phyloP scores from a whole-genome alignment of 1,140 invertebrate genomes.

The Philotrypesis tridentata region DNA sequence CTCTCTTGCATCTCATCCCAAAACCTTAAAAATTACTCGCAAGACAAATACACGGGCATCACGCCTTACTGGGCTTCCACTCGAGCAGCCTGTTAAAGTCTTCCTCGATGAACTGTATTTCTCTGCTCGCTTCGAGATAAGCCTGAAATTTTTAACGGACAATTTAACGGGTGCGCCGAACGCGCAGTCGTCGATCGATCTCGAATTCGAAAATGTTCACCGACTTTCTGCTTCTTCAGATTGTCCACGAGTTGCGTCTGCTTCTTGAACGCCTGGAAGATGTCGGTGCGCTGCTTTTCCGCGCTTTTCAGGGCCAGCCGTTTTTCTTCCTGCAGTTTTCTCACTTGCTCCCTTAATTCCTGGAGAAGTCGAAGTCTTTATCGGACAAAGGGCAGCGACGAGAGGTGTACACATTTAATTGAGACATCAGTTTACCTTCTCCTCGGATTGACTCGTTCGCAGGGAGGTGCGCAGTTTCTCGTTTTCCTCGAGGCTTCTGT shows the following conservation, averaged over 20 bases:
- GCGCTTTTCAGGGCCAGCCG: conserved; percentile 65
- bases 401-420: conserved; percentile 1
- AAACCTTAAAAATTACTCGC: background rate
- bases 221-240: conserved; percentile 75
- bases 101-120: conserved; percentile 67
- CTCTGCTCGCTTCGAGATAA: conserved; percentile 67
- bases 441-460: conserved; percentile 70
- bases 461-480: conserved; percentile 51
- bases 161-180: background rate
- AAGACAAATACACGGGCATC: background rate
- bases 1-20: background rate
- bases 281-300: conserved; percentile 72
- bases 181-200: too few species aligned
- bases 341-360: conserved; percentile 70
- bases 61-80: conserved; percentile 63
- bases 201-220: conserved; percentile 9
- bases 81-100: conserved; percentile 72
- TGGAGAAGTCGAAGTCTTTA: conserved; percentile 52
- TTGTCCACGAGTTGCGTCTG: conserved; percentile 74
- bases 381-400: background rate
- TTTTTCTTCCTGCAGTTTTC: conserved; percentile 68
- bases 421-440: conserved; percentile 68
- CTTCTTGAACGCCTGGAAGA: conserved; percentile 73
- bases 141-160: conserved; percentile 60
- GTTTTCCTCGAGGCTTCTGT: conserved; percentile 69